A percentile compares a stretch with the other conserved stretches of the same genome.
Conservation (phyloP, 2,113 vertebrate species). For the Caranx melampygus region DNA sequence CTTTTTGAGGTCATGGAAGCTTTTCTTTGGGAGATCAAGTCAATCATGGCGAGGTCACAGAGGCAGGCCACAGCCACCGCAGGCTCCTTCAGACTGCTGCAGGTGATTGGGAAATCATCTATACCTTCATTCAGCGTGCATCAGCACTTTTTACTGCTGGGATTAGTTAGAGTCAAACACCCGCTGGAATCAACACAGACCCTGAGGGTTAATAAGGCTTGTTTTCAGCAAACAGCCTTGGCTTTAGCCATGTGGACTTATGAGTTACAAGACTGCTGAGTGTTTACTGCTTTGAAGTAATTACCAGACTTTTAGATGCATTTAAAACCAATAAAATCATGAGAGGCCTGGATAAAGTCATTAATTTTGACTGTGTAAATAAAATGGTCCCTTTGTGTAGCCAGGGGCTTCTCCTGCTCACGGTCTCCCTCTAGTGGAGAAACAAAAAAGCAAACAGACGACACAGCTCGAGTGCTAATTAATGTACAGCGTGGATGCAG, state of each 20-base stretch:
- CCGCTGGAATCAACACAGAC: conserved; percentile 1
- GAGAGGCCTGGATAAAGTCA: conserved; percentile 37
- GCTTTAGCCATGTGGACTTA: background rate
- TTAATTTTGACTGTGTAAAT: conserved; percentile 52
- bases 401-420: conserved; percentile 25
- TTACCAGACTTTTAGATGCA: conserved; percentile 36
- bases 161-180: conserved; percentile 19
- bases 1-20: conserved; percentile 57
- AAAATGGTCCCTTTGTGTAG: conserved; percentile 24
- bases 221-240: conserved; percentile 18
- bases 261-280: conserved; percentile 29
- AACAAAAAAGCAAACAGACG: conserved; percentile 19
- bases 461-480: background rate
- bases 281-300: conserved; percentile 42
- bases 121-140: background rate
- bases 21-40: conserved; percentile 54
- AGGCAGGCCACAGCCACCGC: conserved; percentile 3
- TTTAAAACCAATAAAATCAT: conserved; percentile 39
- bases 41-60: conserved; percentile 57
- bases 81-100: conserved; percentile 30
- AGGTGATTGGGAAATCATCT: conserved; percentile 6
- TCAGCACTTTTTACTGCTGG: conserved; percentile 20
- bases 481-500: background rate
- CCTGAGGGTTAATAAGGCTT: conserved; percentile 15
- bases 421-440: conserved; percentile 67